Evolutionary conservation across 53 echinoderm and acorn worm species (phyloP), one percentile per base, ranked within the genome.

Genomic region (Paracentrotus lividus): DNA sequence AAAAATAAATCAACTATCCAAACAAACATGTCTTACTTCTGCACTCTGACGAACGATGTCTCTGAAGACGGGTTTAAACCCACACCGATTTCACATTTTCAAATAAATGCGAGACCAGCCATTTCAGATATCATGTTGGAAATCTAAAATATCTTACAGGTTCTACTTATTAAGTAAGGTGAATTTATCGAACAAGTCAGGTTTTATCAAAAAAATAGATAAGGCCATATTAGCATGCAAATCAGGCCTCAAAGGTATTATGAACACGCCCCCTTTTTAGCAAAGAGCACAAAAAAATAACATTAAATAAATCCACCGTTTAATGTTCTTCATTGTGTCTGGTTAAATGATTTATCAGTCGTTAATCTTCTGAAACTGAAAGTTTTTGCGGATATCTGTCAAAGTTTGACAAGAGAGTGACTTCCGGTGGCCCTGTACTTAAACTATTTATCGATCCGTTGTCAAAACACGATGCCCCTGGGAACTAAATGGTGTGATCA

Each of bases 361-460:
- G 47, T 81, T 44, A 81, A 81, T 81, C 45, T 45, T 47, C 2
- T 47, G 56, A 86, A 86, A 86, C 55, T 18, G 86, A 86, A 56
- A 86, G 56, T 24, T 56, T 20, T 86, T 53, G 18, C 86, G 86
- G 86, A 86, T 86, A 86, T 86, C 86, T 86, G 86, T 86, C 86
- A 86, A 86, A 86, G 23, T 55, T 53, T 86, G 86, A 86, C 86
- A 86, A 86, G 54, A 56, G 6, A 21, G 43, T 21, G 18, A 56
- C 86, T 5, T 86, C 86, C 86, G 86, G 32, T 86, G 81, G 47
- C 81, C 81, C 5, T 81, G 81, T 47, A 81, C 47, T 26, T n/a
- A 47, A 61, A 23, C 26, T 26, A 26, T 45, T 49, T 47, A 81
- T 47, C 14, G 49, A 81, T 81, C n/a, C 24, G 81, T 81, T 81